A percentile compares a stretch with the other conserved stretches of the same genome.
Evolutionary conservation across 2,113 vertebrate genomes (phyloP).

Genomic region (Ciconia boyciana): DNA sequence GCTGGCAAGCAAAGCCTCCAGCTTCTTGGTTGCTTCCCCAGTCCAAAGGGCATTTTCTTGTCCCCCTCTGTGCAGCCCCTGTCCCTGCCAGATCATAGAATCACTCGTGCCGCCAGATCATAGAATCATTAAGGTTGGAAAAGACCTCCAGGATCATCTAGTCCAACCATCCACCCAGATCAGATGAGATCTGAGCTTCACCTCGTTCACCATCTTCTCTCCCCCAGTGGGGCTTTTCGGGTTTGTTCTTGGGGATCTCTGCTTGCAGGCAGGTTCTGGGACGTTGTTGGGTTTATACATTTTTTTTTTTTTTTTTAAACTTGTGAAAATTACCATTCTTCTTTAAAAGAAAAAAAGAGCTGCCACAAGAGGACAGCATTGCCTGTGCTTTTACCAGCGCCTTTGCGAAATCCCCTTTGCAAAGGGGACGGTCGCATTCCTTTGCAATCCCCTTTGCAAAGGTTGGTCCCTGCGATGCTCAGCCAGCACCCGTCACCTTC

Average conservation of each 20-base stretch:
- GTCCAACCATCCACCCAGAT: not conserved
- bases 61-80: not conserved
- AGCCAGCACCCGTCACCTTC: not conserved
- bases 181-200: fast-evolving
- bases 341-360: fast-evolving
- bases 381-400: not conserved
- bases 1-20: not conserved
- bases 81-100: not conserved
- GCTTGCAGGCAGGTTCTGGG: not conserved
- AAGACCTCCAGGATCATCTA: too few species aligned
- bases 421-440: too few species aligned
- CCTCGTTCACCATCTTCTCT: fast-evolving
- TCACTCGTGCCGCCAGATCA: not conserved
- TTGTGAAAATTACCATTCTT: fast-evolving
- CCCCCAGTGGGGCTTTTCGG: fast-evolving
- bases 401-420: fast-evolving
- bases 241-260: fast-evolving
- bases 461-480: not conserved
- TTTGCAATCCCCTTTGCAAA: too few species aligned
- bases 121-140: too few species aligned
- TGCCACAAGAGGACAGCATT: slow-evolving; percentile 44
- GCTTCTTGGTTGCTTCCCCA: not conserved
- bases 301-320: not conserved
- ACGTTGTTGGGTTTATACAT: too few species aligned
- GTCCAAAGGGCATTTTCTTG: fast-evolving